phyloP scores from a whole-genome alignment of 2,113 vertebrate species.

The Australoheros scitulus region DNA sequence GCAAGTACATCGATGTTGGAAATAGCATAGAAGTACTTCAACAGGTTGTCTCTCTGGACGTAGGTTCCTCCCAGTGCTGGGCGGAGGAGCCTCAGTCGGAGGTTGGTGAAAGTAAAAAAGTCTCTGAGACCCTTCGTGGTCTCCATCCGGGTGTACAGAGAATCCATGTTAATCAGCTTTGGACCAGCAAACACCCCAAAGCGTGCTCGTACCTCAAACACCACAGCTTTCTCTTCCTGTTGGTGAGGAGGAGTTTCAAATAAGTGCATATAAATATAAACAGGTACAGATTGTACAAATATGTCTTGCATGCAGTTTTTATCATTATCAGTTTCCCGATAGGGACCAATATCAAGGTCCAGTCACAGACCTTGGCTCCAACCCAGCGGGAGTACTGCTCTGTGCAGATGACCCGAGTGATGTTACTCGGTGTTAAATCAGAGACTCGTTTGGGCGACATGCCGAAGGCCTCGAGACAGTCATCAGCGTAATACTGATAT shows the following conservation, averaged over 20 bases:
- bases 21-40: constrained; percentile 97
- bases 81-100: constrained; percentile 90
- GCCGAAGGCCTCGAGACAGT: constrained; percentile 93
- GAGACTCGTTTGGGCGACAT: constrained; percentile 93
- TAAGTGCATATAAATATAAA: background rate
- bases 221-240: constrained; percentile 90
- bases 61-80: constrained; percentile 94
- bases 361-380: constrained; percentile 80
- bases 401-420: constrained; percentile 96
- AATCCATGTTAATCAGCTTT: constrained; percentile 92
- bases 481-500: constrained; percentile 95
- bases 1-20: constrained; percentile 94
- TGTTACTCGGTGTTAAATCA: constrained; percentile 89
- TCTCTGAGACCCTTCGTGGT: constrained; percentile 94
- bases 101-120: constrained; percentile 97
- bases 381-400: constrained; percentile 96
- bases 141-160: constrained; percentile 93
- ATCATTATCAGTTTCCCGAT: background rate
- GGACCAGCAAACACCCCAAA: constrained; percentile 95
- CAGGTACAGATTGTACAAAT: background rate
- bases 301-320: background rate
- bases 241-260: background rate
- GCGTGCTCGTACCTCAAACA: constrained; percentile 95
- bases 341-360: background rate
- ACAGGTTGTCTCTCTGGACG: constrained; percentile 90